phyloP scores from a whole-genome alignment of 53 echinoderm and acorn worm species.

The Paracentrotus lividus region DNA sequence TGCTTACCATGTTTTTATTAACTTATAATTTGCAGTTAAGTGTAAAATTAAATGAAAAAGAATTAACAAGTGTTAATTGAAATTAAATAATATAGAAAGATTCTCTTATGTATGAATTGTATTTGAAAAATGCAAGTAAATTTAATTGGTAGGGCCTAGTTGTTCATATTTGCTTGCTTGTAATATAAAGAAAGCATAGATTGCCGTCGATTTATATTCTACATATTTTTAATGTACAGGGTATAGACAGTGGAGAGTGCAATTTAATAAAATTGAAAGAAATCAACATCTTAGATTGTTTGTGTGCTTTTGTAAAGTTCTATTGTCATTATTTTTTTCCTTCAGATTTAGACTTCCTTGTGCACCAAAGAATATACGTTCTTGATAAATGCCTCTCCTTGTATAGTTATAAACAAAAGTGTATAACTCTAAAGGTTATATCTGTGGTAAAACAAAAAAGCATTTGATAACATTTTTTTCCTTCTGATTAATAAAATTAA shows the following conservation, averaged over 20 bases:
- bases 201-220: neutral
- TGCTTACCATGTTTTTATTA: no score
- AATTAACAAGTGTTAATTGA: neutral
- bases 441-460: no score
- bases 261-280: conserved; percentile 49
- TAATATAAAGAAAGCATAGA: neutral
- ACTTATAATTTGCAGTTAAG: no score
- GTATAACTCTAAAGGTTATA: no score
- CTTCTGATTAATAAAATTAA: no score
- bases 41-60: no score
- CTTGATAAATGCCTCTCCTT: no score
- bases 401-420: no score
- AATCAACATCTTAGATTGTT: neutral
- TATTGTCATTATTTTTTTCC: neutral
- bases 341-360: no score
- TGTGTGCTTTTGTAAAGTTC: neutral
- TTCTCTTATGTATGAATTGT: neutral
- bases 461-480: no score
- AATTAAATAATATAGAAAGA: neutral
- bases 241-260: conserved; percentile 61
- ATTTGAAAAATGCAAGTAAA: neutral
- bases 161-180: neutral
- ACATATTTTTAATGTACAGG: conserved; percentile 50
- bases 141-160: neutral
- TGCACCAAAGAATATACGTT: no score